Evolutionary conservation across 2,888 invertebrate genomes (phyloP), one percentile per base, ranked within the genome.

Genomic region (Chloroclystis v-ata): DNA sequence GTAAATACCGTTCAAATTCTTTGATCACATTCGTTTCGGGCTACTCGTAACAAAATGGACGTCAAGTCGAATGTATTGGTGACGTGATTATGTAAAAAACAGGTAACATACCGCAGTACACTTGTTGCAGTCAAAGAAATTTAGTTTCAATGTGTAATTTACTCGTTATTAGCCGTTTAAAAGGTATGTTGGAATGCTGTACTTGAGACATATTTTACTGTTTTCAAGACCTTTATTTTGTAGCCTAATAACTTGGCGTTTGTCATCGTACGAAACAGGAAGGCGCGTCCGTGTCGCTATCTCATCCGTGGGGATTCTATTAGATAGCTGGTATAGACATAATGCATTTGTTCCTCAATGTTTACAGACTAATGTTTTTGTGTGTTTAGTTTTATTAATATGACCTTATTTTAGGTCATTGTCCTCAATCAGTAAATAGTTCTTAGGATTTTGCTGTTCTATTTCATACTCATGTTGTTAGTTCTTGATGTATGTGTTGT

Each of bases 61-160:
- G 85, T 83, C 85, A 76, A 68, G 32, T 33, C 32, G 59, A 67
- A 65, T 69, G 67, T 72, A 69, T 77, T 77, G 79, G 35, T 83
- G 79, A 78, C 79, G 77, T 81, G 84, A 83, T 84, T 83, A 82
- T 82, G 75, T 82, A 82, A 83, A 81, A 78, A 68, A 64, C 57
- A 51, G 43, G 43, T 47, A 50, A 43, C 37, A 29, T 29, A 13
- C 37, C 41, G 28, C 43, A 42, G 42, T 52, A 47, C 43, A 49
- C 55, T 54, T 56, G 56, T 51, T 56, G 50, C 52, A 30, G 33
- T 4, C 39, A 28, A 13, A 35, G 30, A 47, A 44, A 20, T 49
- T 40, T 20, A 29, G 20, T 9, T 29, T 28, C 33, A 52, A 30
- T 53, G n/a, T 45, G 28, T 10, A 9, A 24, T 11, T 26, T 24